These are phyloP conservation scores for Chelonoidis abingdonii DNA, from an alignment of 2,113 vertebrate genomes.

Conservation along the genomic window DNA sequence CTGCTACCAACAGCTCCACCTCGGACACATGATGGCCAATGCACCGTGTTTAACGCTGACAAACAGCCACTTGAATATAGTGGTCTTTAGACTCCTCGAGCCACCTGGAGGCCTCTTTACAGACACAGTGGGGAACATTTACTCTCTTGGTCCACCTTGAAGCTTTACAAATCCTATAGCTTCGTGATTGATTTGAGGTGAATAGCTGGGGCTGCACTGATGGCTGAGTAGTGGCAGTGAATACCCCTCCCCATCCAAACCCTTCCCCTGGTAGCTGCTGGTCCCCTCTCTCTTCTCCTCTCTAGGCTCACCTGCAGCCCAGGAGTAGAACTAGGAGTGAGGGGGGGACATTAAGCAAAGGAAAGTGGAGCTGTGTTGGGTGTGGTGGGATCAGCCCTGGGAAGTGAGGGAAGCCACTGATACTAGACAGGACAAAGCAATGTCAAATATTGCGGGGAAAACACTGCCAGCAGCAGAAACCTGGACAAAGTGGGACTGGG, in stretches of 20 bases:
- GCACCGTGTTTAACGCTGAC: not conserved
- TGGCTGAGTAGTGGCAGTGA: not conserved
- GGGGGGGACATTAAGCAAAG: not conserved
- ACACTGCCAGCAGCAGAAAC: not conserved
- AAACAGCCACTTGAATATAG: not conserved
- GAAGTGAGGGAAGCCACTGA: not conserved
- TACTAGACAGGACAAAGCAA: not conserved
- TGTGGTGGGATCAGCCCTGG: not conserved
- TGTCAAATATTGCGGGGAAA: not conserved
- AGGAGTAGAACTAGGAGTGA: not conserved
- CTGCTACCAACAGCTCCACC: not conserved
- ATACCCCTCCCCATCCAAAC: not conserved
- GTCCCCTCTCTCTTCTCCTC: not conserved
- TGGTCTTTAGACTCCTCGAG: not conserved
- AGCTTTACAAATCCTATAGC: not conserved
- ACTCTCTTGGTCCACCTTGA: not conserved
- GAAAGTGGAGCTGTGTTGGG: not conserved
- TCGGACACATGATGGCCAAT: not conserved
- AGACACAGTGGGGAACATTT: not conserved
- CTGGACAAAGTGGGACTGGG: not conserved
- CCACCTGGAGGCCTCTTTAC: not conserved
- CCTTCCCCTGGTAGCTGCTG: not conserved
- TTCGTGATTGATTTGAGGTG: not conserved
- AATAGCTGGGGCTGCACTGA: not conserved
- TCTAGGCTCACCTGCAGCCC: not conserved